Evolutionary conservation across 2,797 vertebrate species (phyloP).

Genomic region (Myiotriccus ornatus): DNA sequence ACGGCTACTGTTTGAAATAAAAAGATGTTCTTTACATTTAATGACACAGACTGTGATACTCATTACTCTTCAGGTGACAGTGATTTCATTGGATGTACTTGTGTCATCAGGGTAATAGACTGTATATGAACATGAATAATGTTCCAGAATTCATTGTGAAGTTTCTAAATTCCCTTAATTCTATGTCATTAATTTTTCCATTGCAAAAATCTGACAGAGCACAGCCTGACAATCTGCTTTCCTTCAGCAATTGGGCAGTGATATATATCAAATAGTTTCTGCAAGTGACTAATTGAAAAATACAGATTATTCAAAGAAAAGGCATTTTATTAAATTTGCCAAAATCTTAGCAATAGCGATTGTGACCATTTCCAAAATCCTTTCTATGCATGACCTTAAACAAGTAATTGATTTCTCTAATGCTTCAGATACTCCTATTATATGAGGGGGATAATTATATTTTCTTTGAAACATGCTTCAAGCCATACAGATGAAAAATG

Average conservation of each 20-base stretch:
- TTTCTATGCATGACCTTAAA: not conserved
- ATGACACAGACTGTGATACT: not conserved
- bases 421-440: not conserved
- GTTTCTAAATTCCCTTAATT: constrained; percentile 1
- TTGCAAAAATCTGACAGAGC: not conserved
- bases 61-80: not conserved
- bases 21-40: not conserved
- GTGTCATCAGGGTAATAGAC: not conserved
- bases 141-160: not conserved
- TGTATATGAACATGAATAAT: not conserved
- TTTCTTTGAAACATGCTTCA: not conserved
- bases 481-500: not conserved
- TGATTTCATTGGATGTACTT: not conserved
- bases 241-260: not conserved
- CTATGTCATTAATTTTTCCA: not conserved
- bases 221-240: not conserved
- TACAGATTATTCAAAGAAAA: not conserved
- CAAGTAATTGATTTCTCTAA: not conserved
- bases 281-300: not conserved
- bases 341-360: not conserved
- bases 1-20: not conserved
- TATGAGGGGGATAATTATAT: not conserved
- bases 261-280: not conserved
- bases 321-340: not conserved
- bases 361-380: not conserved